phyloP scores from a whole-genome alignment of 2,797 vertebrate genomes.

The Nannoperca obscura region DNA sequence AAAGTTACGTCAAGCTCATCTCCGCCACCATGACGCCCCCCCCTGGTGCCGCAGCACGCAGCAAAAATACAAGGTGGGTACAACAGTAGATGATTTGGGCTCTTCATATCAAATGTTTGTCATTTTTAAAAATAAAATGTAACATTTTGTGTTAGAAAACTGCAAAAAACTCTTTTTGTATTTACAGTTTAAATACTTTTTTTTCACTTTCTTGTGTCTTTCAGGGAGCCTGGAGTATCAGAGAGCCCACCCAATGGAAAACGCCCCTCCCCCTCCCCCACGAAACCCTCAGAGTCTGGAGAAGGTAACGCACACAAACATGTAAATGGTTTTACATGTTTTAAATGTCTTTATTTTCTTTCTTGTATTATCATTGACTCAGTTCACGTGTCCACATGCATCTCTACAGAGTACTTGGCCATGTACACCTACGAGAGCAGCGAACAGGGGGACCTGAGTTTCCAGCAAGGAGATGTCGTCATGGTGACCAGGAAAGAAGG shows the following conservation, averaged over 20 bases:
- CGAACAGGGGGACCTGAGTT: slow-evolving; percentile 98
- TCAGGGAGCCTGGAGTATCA: slow-evolving; percentile 89
- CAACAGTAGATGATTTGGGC: not conserved
- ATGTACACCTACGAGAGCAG: slow-evolving; percentile 99
- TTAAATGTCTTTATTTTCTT: too few species aligned
- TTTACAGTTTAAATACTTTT: not conserved
- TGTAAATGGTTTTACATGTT: not conserved
- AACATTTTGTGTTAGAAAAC: not conserved
- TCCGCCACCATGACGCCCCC: slow-evolving; percentile 82
- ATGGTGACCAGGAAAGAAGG: slow-evolving; percentile 98
- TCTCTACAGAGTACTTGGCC: slow-evolving; percentile 91
- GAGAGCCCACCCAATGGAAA: slow-evolving; percentile 95
- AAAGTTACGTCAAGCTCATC: slow-evolving; percentile 98
- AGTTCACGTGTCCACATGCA: not conserved
- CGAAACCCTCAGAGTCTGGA: slow-evolving; percentile 88
- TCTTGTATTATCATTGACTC: not conserved
- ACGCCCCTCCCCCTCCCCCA: slow-evolving; percentile 92
- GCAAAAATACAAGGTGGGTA: slow-evolving; percentile 91
- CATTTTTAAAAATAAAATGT: not conserved
- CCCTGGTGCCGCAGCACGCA: slow-evolving; percentile 56
- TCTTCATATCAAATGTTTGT: not conserved
- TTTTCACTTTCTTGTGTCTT: not conserved
- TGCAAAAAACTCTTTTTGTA: not conserved
- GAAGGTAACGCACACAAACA: slow-evolving; percentile 88
- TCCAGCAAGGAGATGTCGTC: slow-evolving; percentile 98